Percentiles rank a stretch among this genome's conserved stretches.
phyloP scores from a whole-genome alignment of 2,113 vertebrate species.

The Pogonocichla stellata region DNA sequence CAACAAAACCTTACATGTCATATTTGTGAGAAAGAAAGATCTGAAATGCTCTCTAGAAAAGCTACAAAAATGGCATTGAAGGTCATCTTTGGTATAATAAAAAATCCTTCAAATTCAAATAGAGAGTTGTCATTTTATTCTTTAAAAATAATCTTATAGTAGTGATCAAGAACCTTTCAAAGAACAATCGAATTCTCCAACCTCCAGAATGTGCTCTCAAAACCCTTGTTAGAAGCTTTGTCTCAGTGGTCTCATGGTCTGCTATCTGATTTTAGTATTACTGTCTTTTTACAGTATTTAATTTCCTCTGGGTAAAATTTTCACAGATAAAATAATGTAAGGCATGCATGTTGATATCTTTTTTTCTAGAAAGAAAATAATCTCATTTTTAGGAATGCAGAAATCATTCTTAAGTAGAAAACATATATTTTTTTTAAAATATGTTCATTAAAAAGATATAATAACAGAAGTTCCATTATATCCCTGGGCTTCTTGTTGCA shows the following conservation, averaged over 20 bases:
- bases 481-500: background rate
- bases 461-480: background rate
- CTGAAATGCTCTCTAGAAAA: background rate
- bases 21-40: background rate
- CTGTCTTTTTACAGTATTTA: background rate
- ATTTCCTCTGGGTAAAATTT: background rate
- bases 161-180: background rate
- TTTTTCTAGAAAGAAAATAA: background rate
- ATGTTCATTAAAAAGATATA: background rate
- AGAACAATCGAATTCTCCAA: background rate
- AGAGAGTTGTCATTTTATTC: background rate
- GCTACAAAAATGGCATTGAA: background rate
- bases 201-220: background rate
- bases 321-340: background rate
- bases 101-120: background rate
- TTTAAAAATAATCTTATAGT: background rate
- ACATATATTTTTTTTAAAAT: background rate
- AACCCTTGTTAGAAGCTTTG: background rate
- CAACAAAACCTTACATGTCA: background rate
- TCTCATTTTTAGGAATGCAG: background rate
- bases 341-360: background rate
- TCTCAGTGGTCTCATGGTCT: background rate
- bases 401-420: background rate
- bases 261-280: background rate
- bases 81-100: background rate